Percentiles rank a stretch among this genome's conserved stretches.
Conservation (phyloP, 2,888 invertebrate species). For the Limnephilus rhombicus region DNA sequence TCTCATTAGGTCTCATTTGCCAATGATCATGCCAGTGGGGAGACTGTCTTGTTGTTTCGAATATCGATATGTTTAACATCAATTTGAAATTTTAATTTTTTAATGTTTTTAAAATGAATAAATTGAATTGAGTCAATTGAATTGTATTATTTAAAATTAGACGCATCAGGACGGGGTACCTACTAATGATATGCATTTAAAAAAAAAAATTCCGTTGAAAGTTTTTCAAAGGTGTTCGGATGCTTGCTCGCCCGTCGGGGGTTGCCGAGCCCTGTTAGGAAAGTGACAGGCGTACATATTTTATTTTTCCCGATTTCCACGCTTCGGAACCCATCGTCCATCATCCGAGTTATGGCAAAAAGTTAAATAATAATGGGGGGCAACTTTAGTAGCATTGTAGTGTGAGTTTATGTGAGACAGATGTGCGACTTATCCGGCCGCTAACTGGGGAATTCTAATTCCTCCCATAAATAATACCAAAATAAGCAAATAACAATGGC, state of each 20-base stretch:
- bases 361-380: constrained; percentile 64
- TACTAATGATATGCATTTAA: too few species aligned
- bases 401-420: constrained; percentile 55
- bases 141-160: too few species aligned
- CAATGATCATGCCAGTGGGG: too few species aligned
- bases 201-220: too few species aligned
- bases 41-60: too few species aligned
- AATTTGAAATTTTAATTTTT: too few species aligned
- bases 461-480: constrained; percentile 43
- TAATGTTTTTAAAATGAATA: too few species aligned
- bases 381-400: constrained; percentile 22
- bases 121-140: too few species aligned
- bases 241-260: not conserved
- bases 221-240: too few species aligned
- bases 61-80: too few species aligned
- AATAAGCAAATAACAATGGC: constrained; percentile 47
- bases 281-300: constrained; percentile 61
- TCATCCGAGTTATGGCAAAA: constrained; percentile 66
- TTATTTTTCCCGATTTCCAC: constrained; percentile 66
- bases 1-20: too few species aligned
- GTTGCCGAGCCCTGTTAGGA: constrained; percentile 51
- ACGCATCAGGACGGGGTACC: too few species aligned
- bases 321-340: constrained; percentile 66
- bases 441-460: constrained; percentile 51
- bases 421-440: constrained; percentile 56